Evolutionary conservation across 2,888 invertebrate species (phyloP).

Genomic region (Phengaris alcon): DNA sequence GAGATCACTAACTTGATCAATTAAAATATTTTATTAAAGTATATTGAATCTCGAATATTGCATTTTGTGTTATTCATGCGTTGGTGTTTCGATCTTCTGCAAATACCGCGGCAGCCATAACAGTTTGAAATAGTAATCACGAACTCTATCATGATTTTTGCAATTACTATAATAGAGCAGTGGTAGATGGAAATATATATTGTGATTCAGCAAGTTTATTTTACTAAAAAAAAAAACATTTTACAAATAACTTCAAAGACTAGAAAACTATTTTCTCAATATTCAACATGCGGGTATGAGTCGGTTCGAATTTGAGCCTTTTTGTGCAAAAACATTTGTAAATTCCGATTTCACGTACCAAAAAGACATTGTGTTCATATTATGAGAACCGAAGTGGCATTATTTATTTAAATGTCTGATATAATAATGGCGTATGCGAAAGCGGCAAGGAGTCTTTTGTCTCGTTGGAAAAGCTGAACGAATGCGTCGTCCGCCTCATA

Average conservation of each 20-base stretch:
- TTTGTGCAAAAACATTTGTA: neutral
- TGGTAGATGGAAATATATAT: no score
- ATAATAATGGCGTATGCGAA: constrained; percentile 22
- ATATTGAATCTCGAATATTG: no score
- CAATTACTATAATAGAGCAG: neutral
- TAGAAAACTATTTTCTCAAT: no score
- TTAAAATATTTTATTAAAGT: no score
- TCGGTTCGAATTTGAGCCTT: neutral
- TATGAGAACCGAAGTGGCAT: constrained; percentile 11
- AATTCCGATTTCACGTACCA: neutral
- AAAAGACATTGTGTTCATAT: neutral
- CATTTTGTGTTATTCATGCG: no score
- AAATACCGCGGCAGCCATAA: neutral
- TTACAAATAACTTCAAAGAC: no score
- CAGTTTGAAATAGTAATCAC: neutral
- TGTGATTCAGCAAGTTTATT: no score
- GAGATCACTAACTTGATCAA: no score
- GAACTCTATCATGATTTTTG: constrained; percentile 1
- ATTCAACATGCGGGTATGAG: no score
- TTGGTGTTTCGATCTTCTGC: neutral
- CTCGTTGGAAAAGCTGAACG: constrained; percentile 43
- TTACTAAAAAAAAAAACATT: no score
- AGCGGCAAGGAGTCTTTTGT: constrained; percentile 22
- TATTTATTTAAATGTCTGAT: constrained; percentile 19
- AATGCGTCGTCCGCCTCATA: constrained; percentile 42